A percentile compares a stretch with the other conserved stretches of the same genome.
These are phyloP conservation scores for Henricia sp. DNA, from an alignment of 53 echinoderm and acorn worm genomes.

Conservation along the genomic window DNA sequence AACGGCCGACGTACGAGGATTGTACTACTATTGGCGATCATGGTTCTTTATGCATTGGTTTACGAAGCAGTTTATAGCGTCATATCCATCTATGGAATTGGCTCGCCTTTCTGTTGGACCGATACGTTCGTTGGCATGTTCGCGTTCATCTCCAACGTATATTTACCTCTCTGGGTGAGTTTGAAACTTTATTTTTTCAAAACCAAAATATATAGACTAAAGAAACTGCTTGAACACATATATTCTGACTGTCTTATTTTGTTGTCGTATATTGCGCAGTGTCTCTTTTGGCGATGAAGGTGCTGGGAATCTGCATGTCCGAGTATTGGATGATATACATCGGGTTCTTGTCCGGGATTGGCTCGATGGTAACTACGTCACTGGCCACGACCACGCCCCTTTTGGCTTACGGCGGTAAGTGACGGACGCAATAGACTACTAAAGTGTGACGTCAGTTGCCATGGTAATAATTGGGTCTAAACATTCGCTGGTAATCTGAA, in stretches of 20 bases:
- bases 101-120: conserved; percentile 71
- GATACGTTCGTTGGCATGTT: conserved; percentile 59
- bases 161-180: too few species aligned
- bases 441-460: background rate
- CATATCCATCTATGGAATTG: conserved; percentile 67
- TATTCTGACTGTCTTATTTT: too few species aligned
- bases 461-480: too few species aligned
- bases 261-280: too few species aligned
- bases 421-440: background rate
- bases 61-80: conserved; percentile 61
- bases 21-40: background rate
- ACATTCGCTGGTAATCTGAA: too few species aligned
- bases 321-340: conserved; percentile 53
- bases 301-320: conserved; percentile 39
- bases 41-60: conserved; percentile 29
- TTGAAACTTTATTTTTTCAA: too few species aligned
- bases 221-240: too few species aligned
- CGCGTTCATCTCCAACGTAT: conserved; percentile 46
- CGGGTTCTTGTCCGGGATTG: conserved; percentile 43
- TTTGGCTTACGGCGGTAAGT: conserved; percentile 29
- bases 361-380: conserved; percentile 37
- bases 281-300: conserved; percentile 25
- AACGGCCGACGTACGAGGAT: conserved; percentile 30
- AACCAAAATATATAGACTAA: too few species aligned
- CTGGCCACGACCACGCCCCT: conserved; percentile 47